Conservation (phyloP, 1,140 invertebrate genomes). For the Saccostrea echinata region DNA sequence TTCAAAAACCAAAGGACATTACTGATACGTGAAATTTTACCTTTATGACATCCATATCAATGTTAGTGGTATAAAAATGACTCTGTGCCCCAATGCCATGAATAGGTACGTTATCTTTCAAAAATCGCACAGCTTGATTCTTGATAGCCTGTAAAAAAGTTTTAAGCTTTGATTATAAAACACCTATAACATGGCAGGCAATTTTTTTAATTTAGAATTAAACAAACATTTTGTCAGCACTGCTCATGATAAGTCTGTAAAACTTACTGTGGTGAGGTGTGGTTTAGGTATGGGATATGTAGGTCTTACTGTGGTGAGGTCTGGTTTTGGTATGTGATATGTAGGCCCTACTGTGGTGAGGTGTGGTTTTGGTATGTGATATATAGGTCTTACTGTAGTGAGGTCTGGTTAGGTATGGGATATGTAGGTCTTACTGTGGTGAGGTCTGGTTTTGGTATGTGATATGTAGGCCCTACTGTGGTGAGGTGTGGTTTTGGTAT, state of each 20-base stretch:
- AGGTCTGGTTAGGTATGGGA: too few species aligned
- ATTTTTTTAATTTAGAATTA: too few species aligned
- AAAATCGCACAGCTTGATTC: neutral
- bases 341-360: slow-evolving; percentile 50
- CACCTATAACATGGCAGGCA: neutral
- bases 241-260: too few species aligned
- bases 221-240: too few species aligned
- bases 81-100: slow-evolving; percentile 66
- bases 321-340: neutral
- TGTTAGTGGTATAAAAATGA: slow-evolving; percentile 56
- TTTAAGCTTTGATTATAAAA: slow-evolving; percentile 34
- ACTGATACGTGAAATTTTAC: neutral
- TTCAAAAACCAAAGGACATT: too few species aligned
- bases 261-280: neutral
- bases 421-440: too few species aligned
- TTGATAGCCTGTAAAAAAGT: neutral
- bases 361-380: neutral
- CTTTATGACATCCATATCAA: slow-evolving; percentile 11
- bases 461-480: too few species aligned
- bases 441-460: too few species aligned
- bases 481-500: too few species aligned
- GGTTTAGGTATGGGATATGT: neutral
- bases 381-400: too few species aligned
- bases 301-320: neutral
- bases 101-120: slow-evolving; percentile 41